Evolutionary conservation across 2,888 invertebrate species (phyloP).

Genomic region (Emesis furor): DNA sequence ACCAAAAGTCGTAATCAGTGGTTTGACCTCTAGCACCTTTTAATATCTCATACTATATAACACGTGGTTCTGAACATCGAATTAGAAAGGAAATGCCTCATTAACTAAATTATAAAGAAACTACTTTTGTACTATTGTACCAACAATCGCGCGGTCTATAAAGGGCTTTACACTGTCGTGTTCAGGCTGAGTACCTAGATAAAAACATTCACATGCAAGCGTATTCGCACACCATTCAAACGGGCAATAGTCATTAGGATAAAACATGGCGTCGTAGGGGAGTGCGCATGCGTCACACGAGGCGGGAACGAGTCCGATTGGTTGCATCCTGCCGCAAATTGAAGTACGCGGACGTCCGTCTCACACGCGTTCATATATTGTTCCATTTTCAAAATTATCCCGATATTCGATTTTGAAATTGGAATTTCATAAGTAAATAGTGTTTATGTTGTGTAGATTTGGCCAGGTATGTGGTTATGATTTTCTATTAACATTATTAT

Average conservation of each 20-base stretch:
- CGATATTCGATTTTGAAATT: slow-evolving; percentile 37
- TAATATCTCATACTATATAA: too few species aligned
- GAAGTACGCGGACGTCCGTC: slow-evolving; percentile 86
- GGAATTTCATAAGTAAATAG: slow-evolving; percentile 21
- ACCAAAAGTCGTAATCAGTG: too few species aligned
- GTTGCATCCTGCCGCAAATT: slow-evolving; percentile 87
- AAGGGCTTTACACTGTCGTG: not conserved
- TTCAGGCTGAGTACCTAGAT: not conserved
- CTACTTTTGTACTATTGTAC: not conserved
- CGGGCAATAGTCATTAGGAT: slow-evolving; percentile 53
- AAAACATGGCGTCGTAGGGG: slow-evolving; percentile 61
- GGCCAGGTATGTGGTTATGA: not conserved
- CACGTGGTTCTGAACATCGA: too few species aligned
- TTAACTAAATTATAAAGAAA: too few species aligned
- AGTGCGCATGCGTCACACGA: slow-evolving; percentile 73
- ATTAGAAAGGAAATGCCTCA: too few species aligned
- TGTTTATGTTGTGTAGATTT: not conserved
- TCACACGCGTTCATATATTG: slow-evolving; percentile 77
- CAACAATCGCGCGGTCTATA: not conserved
- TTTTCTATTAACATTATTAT: too few species aligned
- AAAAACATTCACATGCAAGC: slow-evolving; percentile 4
- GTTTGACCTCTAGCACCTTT: too few species aligned
- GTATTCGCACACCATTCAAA: slow-evolving; percentile 32
- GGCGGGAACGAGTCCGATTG: slow-evolving; percentile 85
- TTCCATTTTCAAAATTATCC: slow-evolving; percentile 47